phyloP scores from a whole-genome alignment of 1,140 invertebrate genomes.

The Choristoneura fumiferana region DNA sequence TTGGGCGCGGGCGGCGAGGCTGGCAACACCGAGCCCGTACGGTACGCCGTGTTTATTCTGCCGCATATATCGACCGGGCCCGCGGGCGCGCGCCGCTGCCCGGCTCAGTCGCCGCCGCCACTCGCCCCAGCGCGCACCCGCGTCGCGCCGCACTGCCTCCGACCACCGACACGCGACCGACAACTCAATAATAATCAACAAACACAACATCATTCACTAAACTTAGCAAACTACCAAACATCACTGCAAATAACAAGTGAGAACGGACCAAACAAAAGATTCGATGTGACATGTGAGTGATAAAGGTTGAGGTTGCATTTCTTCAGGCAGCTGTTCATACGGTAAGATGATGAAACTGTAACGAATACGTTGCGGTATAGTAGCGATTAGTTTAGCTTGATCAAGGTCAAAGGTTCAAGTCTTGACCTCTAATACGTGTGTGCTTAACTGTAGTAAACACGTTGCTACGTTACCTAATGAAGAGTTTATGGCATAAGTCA shows the following conservation, averaged over 20 bases:
- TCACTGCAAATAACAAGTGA: not conserved
- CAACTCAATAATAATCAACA: slow-evolving; percentile 19
- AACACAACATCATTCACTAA: slow-evolving; percentile 10
- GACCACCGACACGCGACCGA: slow-evolving; percentile 41
- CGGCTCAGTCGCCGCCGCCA: slow-evolving; percentile 50
- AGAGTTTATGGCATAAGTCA: not conserved
- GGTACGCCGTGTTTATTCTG: slow-evolving; percentile 68
- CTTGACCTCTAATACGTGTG: slow-evolving; percentile 28
- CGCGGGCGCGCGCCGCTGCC: slow-evolving; percentile 61
- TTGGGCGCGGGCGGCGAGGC: slow-evolving; percentile 26
- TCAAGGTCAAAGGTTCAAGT: slow-evolving; percentile 3
- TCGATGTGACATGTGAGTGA: slow-evolving; percentile 58
- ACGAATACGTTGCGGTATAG: not conserved
- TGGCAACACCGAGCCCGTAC: slow-evolving; percentile 59
- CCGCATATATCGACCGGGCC: slow-evolving; percentile 69
- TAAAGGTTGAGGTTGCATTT: slow-evolving; percentile 46
- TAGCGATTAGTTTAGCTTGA: not conserved
- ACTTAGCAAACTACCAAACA: slow-evolving; percentile 30
- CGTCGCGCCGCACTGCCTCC: slow-evolving; percentile 23
- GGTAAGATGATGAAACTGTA: slow-evolving; percentile 43
- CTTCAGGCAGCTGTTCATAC: slow-evolving; percentile 58
- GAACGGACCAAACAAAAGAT: slow-evolving; percentile 36
- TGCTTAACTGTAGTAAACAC: slow-evolving; percentile 48
- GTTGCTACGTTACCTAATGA: slow-evolving; percentile 22
- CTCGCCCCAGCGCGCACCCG: slow-evolving; percentile 40